Evolutionary conservation across 2,888 invertebrate genomes (phyloP).

Genomic region (Trachelus stipa): DNA sequence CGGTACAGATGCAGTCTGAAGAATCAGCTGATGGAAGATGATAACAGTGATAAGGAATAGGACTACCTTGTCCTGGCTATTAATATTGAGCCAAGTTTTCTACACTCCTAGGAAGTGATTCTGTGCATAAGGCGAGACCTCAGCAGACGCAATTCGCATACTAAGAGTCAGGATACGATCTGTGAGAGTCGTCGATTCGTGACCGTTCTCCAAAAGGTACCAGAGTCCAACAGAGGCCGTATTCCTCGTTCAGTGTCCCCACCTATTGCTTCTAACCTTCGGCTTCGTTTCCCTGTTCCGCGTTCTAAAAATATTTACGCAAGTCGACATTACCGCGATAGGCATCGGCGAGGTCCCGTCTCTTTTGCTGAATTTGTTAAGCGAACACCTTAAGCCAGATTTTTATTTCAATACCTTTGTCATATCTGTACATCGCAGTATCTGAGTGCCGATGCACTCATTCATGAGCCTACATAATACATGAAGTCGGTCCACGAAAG

Average conservation of each 20-base stretch:
- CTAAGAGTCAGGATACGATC: conserved; percentile 31
- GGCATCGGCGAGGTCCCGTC: neutral
- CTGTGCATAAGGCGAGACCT: conserved; percentile 39
- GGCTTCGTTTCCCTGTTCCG: conserved; percentile 48
- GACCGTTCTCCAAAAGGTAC: conserved; percentile 44
- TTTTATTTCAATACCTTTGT: neutral
- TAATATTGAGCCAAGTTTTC: conserved; percentile 26
- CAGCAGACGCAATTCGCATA: conserved; percentile 34
- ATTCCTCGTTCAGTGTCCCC: conserved; percentile 32
- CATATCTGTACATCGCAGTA: neutral
- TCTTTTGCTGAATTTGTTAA: neutral
- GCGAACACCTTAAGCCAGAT: neutral
- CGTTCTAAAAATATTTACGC: conserved; percentile 48
- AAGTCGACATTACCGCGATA: neutral
- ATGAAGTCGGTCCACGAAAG: too few relatives aligned
- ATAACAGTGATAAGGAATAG: neutral
- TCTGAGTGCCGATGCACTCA: neutral
- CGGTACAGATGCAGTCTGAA: neutral
- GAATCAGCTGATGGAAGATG: neutral
- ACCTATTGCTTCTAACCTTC: conserved; percentile 37
- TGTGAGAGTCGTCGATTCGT: conserved; percentile 23
- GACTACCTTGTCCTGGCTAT: neutral
- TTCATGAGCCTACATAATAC: too few relatives aligned
- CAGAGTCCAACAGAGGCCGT: conserved; percentile 27
- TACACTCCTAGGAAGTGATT: conserved; percentile 22